Base-by-base conservation (phyloP, 1,140 invertebrate genomes). In the Euglossa dilemma region DNA sequence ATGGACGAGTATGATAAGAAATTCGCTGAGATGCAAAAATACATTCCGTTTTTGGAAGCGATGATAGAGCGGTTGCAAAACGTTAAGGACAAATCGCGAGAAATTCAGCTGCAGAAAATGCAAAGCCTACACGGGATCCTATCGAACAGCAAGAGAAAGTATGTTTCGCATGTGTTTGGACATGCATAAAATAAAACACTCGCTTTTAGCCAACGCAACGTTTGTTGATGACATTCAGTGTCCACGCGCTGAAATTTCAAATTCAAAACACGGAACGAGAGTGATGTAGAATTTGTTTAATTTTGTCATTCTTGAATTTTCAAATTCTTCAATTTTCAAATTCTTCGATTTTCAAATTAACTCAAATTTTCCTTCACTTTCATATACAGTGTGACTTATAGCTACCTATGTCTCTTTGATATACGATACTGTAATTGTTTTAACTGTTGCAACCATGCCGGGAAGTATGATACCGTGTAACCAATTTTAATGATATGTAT, bases 1-100 rank as follows among this genome's bases (percentile, higher is more conserved):
- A 93, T 93, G 92, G 93, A 94, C 69, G 94, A 95, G 57, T 96
- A 96, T 93, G 94, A 95, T 69, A 93, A 91, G 52, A 96, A 96
- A 89, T 95, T 96, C 84, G 94, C 95, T 78, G 95, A 96, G 87
- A 95, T 97, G 94, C 96, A 96, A 93, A 95, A 95, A 75, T 96
- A 96, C 91, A 95, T 96, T 89, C 96, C 96, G 43, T 96, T 96
- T 90, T 91, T 96, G 90, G 95, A 96, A 88, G 95, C 92, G 75
- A 96, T 96, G 95, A 96, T 96, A 80, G 93, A 93, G 76, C 95
- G 95, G 83, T 91, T 96, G 74, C 95, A 96, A 85, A 95, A 92
- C 78, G 94, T 94, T 4, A 94, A 90, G 81, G 90, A 93, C 47
- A 95, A 95, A 80, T 95, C 95, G 61, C 92, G 95, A 28, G 95